Evolutionary conservation across 2,113 vertebrate species (phyloP).

Genomic region (Capricornis sumatraensis): DNA sequence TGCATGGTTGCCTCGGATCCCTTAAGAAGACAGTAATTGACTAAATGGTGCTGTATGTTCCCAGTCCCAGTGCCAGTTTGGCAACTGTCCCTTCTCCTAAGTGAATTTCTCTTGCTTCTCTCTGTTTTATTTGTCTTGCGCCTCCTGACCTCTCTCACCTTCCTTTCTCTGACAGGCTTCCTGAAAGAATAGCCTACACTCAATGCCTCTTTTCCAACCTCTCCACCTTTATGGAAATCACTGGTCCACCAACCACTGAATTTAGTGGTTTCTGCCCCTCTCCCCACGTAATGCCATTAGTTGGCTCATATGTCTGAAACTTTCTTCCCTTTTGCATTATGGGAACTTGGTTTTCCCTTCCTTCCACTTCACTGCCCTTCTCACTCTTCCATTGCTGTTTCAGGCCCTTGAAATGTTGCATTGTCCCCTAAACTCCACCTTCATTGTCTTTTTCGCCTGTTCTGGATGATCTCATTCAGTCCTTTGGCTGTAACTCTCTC

Average conservation of each 20-base stretch:
- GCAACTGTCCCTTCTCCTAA: constrained; percentile 27
- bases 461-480: neutral
- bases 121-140: neutral
- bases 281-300: fast-evolving
- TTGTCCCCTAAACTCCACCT: neutral
- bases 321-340: neutral
- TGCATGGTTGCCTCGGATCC: constrained; percentile 51
- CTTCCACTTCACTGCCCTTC: neutral
- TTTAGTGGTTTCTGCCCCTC: neutral
- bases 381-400: neutral
- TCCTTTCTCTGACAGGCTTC: neutral
- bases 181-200: neutral
- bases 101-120: neutral
- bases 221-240: neutral
- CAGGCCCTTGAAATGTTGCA: neutral
- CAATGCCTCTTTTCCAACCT: neutral
- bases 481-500: neutral
- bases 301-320: neutral
- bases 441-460: neutral
- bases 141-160: constrained; percentile 2
- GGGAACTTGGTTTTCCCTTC: neutral
- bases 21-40: constrained; percentile 50
- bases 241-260: neutral
- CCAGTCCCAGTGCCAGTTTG: constrained; percentile 9
- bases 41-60: constrained; percentile 49